A percentile compares a stretch with the other conserved stretches of the same genome.
phyloP scores from a whole-genome alignment of 2,888 invertebrate species.

The Himalopsyche japonica region DNA sequence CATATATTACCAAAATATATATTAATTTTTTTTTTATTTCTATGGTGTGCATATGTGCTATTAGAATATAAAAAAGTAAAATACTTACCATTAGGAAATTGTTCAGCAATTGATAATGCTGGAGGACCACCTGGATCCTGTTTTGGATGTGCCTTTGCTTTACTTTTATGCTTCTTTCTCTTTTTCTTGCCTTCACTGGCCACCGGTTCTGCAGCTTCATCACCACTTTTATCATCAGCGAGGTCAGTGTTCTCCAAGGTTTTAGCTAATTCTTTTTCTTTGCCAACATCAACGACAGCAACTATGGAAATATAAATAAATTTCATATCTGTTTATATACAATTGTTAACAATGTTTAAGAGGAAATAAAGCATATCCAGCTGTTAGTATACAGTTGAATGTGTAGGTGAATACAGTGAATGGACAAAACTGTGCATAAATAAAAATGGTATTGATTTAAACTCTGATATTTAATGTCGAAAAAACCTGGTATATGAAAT shows the following conservation, averaged over 20 bases:
- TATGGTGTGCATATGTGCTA: too few relatives aligned
- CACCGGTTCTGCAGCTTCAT: constrained; percentile 56
- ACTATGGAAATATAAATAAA: background rate
- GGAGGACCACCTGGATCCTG: constrained; percentile 80
- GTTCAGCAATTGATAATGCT: constrained; percentile 80
- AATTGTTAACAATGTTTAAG: too few relatives aligned
- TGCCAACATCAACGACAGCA: background rate
- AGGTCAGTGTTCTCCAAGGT: constrained; percentile 42
- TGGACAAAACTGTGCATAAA: too few relatives aligned
- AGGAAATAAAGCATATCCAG: too few relatives aligned
- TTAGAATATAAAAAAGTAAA: background rate
- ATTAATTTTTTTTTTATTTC: too few relatives aligned
- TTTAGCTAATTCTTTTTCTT: constrained; percentile 15
- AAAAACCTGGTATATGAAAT: too few relatives aligned
- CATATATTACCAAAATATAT: too few relatives aligned
- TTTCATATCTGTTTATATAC: background rate
- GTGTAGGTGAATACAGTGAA: too few relatives aligned
- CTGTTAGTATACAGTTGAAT: too few relatives aligned
- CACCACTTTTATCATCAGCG: constrained; percentile 63
- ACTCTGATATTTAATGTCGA: too few relatives aligned
- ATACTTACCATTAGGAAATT: constrained; percentile 75
- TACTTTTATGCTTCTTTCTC: constrained; percentile 66
- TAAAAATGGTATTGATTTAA: too few relatives aligned
- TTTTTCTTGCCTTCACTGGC: constrained; percentile 67
- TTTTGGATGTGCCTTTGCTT: constrained; percentile 51